Percentiles rank a stretch among this genome's conserved stretches.
Evolutionary conservation across 2,797 vertebrate species (phyloP).

Genomic region (Parauchenoglanis punctatus): DNA sequence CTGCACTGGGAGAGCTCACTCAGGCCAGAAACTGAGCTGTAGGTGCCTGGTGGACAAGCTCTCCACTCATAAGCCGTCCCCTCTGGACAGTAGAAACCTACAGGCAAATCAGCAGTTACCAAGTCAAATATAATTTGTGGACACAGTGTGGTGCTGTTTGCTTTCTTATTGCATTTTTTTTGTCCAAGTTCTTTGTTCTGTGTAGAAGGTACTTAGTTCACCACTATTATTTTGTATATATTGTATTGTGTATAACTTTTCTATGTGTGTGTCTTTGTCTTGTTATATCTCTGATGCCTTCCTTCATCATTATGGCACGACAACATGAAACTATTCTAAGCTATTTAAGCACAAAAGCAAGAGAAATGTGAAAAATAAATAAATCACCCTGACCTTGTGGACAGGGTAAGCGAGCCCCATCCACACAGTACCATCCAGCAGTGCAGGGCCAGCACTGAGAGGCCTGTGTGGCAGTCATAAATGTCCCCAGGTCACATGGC

Average conservation of each 20-base stretch:
- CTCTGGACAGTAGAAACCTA: slow-evolving; percentile 87
- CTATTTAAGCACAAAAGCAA: background rate
- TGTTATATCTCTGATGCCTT: background rate
- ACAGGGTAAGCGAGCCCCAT: slow-evolving; percentile 77
- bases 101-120: slow-evolving; percentile 34
- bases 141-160: slow-evolving; percentile 47
- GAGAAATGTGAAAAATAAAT: background rate
- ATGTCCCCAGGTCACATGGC: slow-evolving; percentile 81
- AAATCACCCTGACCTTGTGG: slow-evolving; percentile 80
- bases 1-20: slow-evolving; percentile 72
- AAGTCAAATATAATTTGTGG: background rate
- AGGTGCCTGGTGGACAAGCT: slow-evolving; percentile 83
- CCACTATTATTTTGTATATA: background rate
- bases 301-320: background rate
- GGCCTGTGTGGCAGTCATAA: slow-evolving; percentile 68
- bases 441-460: slow-evolving; percentile 79
- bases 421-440: slow-evolving; percentile 81
- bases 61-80: slow-evolving; percentile 76
- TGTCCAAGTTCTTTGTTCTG: background rate
- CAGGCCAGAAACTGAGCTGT: slow-evolving; percentile 73
- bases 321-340: background rate
- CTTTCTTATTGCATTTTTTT: background rate
- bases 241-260: background rate
- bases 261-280: background rate
- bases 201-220: background rate